Base-by-base conservation (phyloP, 1,140 invertebrate species). In the Cecropterus lyciades region DNA sequence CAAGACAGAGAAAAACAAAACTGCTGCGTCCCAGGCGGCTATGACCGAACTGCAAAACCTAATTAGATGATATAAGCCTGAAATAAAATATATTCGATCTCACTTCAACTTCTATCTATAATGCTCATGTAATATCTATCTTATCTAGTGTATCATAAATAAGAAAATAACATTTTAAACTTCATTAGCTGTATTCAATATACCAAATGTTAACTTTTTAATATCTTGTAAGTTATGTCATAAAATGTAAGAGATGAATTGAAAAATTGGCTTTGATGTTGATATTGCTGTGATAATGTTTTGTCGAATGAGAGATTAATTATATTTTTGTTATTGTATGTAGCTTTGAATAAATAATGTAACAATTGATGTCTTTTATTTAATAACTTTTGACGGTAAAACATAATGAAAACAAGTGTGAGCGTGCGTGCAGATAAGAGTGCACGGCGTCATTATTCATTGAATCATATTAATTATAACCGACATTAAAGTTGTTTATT, bases 1-100 rank as follows among this genome's bases (percentile, higher is more conserved):
- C 52, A 92, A 90, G 69, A 77, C 68, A 14, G 89, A 92, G 63
- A 82, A 81, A 52, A 92, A 89, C 42, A 92, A 83, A 48, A 87
- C 86, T 1, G 3, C 81, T 0, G 75, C 75, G 10, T 86, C 89
- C 3, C 82, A 89, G 55, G 72, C 81, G 0, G 89, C 89, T 7
- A 87, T 89, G 77, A 75, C 80, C 0, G 89, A 92, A 57, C 74
- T 92, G 0, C 73, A 77, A 9, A 82, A 79, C 40, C 76, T 92
- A 15, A 75, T 84, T 30, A 85, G 87, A 76, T 92, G 89, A 91
- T 81, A 80, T 69, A 66, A 59, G 71, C 51, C 55, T 48, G 72
- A 79, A 60, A 59, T 9, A 57, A 24, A 16, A 30, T 65, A 5
- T 27, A 43, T 33, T 62, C 48, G 75, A 78, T 82, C 75, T 82